Evolutionary conservation across 1,140 invertebrate genomes (phyloP).

Genomic region (Drosophila ohnishii): DNA sequence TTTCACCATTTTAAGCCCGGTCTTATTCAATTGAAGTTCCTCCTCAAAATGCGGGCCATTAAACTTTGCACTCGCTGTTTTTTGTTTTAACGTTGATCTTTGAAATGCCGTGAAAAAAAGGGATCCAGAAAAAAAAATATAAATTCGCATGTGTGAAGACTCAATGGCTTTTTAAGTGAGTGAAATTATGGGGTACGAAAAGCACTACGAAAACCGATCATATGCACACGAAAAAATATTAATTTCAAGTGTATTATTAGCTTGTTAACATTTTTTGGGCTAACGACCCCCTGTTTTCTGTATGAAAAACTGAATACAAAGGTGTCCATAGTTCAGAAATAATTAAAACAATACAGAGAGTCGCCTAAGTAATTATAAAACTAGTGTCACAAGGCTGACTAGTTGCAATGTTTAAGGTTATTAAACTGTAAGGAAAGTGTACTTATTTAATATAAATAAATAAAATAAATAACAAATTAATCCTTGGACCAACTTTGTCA

Average conservation of each 20-base stretch:
- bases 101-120: slow-evolving; percentile 24
- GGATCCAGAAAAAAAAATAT: slow-evolving; percentile 16
- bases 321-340: slow-evolving; percentile 1
- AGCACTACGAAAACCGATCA: slow-evolving; percentile 11
- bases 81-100: neutral
- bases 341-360: neutral
- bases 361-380: neutral
- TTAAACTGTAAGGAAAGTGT: neutral
- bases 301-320: neutral
- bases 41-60: slow-evolving; percentile 41
- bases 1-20: slow-evolving; percentile 20
- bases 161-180: slow-evolving; percentile 42
- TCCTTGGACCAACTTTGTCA: neutral
- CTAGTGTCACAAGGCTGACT: neutral
- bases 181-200: slow-evolving; percentile 29
- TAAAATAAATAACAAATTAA: neutral
- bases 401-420: neutral
- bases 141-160: slow-evolving; percentile 34
- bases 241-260: slow-evolving; percentile 19
- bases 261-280: slow-evolving; percentile 11
- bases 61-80: slow-evolving; percentile 22
- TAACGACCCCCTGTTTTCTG: neutral
- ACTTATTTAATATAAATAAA: neutral
- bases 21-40: slow-evolving; percentile 27
- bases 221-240: slow-evolving; percentile 9